phyloP scores from a whole-genome alignment of 2,888 invertebrate genomes.

The Dryobota labecula region DNA sequence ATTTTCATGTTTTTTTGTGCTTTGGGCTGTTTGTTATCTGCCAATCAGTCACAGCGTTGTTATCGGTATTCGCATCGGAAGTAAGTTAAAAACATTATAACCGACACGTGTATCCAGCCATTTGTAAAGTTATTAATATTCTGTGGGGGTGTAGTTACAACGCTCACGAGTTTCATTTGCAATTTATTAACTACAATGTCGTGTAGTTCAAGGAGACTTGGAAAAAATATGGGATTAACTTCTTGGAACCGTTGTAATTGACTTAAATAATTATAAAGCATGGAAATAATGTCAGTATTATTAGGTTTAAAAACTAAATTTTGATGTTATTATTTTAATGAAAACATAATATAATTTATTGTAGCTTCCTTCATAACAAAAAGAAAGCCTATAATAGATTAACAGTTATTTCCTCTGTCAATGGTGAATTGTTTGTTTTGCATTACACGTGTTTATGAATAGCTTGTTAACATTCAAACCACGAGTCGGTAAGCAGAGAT shows the following conservation, averaged over 20 bases:
- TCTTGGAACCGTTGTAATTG: neutral
- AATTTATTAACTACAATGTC: slow-evolving; percentile 29
- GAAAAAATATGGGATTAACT: neutral
- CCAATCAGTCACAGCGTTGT: neutral
- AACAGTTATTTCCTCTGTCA: no score
- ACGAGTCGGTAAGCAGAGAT: slow-evolving; percentile 16
- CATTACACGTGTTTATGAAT: slow-evolving; percentile 6
- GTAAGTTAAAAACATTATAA: neutral
- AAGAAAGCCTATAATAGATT: no score
- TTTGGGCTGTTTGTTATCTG: neutral
- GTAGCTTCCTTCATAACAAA: neutral
- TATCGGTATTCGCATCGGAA: neutral
- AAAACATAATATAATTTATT: neutral
- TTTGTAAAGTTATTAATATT: slow-evolving; percentile 39
- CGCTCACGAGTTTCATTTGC: slow-evolving; percentile 22
- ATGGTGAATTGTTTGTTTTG: slow-evolving; percentile 15
- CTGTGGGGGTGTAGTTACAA: neutral
- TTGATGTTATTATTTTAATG: neutral
- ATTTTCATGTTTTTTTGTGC: neutral
- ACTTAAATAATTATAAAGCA: neutral
- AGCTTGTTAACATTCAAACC: slow-evolving; percentile 13
- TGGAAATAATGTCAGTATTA: neutral
- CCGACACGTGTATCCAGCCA: slow-evolving; percentile 11
- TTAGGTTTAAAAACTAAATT: neutral
- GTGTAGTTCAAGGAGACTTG: slow-evolving; percentile 9